Conservation (phyloP, 2,888 invertebrate genomes). For the Drosophila silvestris region DNA sequence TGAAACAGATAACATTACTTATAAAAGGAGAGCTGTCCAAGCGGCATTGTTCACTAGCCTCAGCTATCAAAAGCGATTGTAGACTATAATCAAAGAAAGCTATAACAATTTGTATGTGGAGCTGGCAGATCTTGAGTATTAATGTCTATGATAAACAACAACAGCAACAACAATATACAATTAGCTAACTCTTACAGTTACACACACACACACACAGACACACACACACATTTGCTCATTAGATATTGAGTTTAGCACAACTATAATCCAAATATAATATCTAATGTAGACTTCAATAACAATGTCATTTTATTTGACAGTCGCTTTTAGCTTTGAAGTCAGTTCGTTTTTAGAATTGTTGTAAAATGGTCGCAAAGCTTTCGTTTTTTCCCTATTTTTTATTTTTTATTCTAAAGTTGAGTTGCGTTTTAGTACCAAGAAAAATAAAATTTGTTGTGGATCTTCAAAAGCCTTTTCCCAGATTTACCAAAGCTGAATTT, state of each 20-base stretch:
- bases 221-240: background rate
- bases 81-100: background rate
- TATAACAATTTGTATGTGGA: background rate
- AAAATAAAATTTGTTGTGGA: background rate
- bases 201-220: background rate
- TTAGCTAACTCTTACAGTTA: background rate
- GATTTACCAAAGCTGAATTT: background rate
- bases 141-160: background rate
- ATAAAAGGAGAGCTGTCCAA: background rate
- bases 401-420: background rate
- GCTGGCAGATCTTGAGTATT: background rate
- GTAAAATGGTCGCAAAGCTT: background rate
- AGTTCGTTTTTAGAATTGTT: background rate
- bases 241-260: background rate
- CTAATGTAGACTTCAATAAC: slow-evolving; percentile 1
- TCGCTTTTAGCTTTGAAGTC: background rate
- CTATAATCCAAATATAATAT: slow-evolving; percentile 9
- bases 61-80: background rate
- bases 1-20: slow-evolving; percentile 11
- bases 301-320: background rate
- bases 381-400: background rate
- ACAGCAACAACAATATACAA: background rate
- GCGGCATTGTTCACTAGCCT: background rate
- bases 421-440: background rate
- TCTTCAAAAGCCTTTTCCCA: background rate